These are phyloP conservation scores for Cephus sareptanus DNA, from an alignment of 2,888 invertebrate genomes.

Conservation along the genomic window DNA sequence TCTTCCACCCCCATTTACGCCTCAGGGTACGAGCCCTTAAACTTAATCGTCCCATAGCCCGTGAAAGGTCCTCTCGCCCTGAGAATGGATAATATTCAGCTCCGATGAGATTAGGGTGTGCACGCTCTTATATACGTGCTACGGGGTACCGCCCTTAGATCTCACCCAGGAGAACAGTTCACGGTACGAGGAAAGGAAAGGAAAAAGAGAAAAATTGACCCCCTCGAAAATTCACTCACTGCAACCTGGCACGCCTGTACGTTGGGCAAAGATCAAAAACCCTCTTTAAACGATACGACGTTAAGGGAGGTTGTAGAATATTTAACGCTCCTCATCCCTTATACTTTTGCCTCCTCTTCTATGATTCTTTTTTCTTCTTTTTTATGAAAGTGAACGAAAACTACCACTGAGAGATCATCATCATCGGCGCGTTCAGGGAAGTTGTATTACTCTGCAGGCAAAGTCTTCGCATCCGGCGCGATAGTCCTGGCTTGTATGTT, in stretches of 20 bases:
- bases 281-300: not conserved
- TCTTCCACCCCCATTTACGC: constrained; percentile 16
- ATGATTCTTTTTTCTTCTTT: not conserved
- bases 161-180: not conserved
- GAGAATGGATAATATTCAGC: not conserved
- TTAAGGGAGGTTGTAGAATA: not conserved
- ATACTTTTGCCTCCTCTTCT: not conserved
- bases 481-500: not conserved
- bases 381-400: not conserved
- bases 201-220: not conserved
- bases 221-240: not conserved
- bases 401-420: not conserved
- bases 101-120: not conserved
- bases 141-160: not conserved
- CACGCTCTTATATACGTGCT: not conserved
- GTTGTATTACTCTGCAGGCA: not conserved
- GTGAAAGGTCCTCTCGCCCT: constrained; percentile 6
- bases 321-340: not conserved
- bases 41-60: constrained; percentile 4
- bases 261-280: not conserved
- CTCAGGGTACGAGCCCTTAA: not conserved
- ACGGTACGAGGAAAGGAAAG: not conserved
- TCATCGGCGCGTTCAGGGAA: not conserved
- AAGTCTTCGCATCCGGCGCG: not conserved
- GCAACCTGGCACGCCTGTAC: not conserved